Conservation (phyloP, 2,888 invertebrate species). For the Drosophila maculinotata region DNA sequence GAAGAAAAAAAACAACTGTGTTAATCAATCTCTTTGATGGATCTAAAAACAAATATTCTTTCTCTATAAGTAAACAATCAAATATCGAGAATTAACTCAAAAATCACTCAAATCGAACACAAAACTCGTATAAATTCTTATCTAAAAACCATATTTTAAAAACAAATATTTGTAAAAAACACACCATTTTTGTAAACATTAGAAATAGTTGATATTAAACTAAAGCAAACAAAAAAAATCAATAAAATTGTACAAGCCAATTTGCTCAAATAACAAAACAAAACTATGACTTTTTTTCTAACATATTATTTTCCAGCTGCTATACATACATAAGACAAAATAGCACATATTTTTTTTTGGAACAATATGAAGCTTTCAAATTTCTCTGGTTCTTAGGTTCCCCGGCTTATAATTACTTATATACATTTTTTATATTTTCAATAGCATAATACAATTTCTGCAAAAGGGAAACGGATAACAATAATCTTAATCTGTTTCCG, state of each 20-base stretch:
- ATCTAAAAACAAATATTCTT: conserved; percentile 52
- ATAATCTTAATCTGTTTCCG: too few relatives aligned
- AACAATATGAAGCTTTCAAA: too few relatives aligned
- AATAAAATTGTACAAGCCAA: conserved; percentile 84
- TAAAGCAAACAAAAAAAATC: conserved; percentile 55
- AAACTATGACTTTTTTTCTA: conserved; percentile 15
- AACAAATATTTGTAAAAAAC: conserved; percentile 10
- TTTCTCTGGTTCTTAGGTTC: too few relatives aligned
- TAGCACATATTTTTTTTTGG: neutral
- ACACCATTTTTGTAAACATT: conserved; percentile 55
- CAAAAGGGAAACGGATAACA: too few relatives aligned
- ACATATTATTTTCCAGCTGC: conserved; percentile 13
- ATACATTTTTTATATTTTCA: too few relatives aligned
- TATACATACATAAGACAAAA: neutral
- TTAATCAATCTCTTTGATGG: conserved; percentile 80
- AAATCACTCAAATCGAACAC: conserved; percentile 17
- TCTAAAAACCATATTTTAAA: conserved; percentile 24
- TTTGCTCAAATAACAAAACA: conserved; percentile 81
- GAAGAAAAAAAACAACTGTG: conserved; percentile 53
- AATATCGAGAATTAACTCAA: conserved; percentile 13
- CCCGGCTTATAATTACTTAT: too few relatives aligned
- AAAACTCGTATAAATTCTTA: conserved; percentile 21
- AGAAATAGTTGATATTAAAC: conserved; percentile 53
- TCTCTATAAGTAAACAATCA: conserved; percentile 27
- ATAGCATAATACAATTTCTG: too few relatives aligned